A percentile compares a stretch with the other conserved stretches of the same genome.
phyloP scores from a whole-genome alignment of 2,797 vertebrate genomes.

The Ara ararauna region DNA sequence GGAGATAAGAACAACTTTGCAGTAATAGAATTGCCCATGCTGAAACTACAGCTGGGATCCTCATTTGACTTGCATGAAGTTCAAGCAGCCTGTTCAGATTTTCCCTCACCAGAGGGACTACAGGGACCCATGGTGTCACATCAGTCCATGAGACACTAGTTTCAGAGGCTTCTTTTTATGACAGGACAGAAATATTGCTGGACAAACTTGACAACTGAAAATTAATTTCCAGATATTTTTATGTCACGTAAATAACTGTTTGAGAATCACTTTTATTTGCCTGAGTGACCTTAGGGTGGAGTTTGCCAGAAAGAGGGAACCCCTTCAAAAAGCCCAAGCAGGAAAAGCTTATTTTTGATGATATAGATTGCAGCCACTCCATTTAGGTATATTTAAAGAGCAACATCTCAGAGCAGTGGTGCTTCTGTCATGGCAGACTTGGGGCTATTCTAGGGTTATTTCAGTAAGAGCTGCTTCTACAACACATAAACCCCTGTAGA shows the following conservation, averaged over 20 bases:
- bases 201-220: background rate
- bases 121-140: background rate
- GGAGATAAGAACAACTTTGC: background rate
- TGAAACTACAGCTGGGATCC: background rate
- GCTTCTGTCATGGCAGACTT: background rate
- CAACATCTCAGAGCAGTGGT: fast-evolving
- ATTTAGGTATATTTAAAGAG: background rate
- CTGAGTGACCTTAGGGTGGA: background rate
- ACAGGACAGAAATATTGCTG: background rate
- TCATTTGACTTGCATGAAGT: fast-evolving
- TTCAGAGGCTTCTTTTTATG: background rate
- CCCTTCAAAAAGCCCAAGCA: background rate
- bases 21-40: fast-evolving
- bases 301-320: background rate
- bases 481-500: background rate
- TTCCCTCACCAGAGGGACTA: fast-evolving
- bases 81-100: background rate
- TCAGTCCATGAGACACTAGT: background rate
- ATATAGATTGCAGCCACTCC: background rate
- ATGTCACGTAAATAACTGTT: too few species aligned
- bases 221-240: background rate
- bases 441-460: background rate
- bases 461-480: background rate
- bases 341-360: background rate
- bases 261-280: background rate